phyloP scores from a whole-genome alignment of 2,113 vertebrate genomes.

The Pachycephala philippinensis region DNA sequence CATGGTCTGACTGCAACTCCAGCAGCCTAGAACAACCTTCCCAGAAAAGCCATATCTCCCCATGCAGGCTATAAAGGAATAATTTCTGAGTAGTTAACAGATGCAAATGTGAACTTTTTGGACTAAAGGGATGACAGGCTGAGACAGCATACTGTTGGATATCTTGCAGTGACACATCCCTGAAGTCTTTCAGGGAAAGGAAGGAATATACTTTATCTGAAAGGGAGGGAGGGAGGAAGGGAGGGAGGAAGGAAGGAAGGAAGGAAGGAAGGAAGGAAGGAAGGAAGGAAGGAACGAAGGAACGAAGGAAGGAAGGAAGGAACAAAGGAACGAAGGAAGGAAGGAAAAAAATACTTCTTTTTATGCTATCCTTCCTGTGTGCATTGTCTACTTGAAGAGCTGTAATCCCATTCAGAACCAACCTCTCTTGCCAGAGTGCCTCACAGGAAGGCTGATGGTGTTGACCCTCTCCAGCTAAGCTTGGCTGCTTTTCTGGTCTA shows the following conservation, averaged over 20 bases:
- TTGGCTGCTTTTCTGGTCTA: background rate
- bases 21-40: background rate
- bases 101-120: background rate
- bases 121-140: background rate
- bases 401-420: background rate
- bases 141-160: background rate
- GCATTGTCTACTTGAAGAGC: background rate
- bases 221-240: background rate
- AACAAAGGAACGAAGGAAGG: background rate
- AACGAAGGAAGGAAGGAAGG: background rate
- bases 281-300: background rate
- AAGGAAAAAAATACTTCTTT: background rate
- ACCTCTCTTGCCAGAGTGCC: background rate
- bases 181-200: background rate
- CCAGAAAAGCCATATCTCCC: background rate
- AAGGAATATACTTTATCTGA: background rate
- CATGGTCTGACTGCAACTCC: background rate
- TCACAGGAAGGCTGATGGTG: background rate
- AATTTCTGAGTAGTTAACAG: background rate
- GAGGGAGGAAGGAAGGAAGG: background rate
- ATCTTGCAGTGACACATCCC: background rate
- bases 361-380: background rate
- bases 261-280: background rate
- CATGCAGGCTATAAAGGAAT: background rate
- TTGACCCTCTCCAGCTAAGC: background rate